Percentiles rank a stretch among this genome's conserved stretches.
Conservation (phyloP, 2,113 vertebrate species). For the Illadopsis cleaveri region DNA sequence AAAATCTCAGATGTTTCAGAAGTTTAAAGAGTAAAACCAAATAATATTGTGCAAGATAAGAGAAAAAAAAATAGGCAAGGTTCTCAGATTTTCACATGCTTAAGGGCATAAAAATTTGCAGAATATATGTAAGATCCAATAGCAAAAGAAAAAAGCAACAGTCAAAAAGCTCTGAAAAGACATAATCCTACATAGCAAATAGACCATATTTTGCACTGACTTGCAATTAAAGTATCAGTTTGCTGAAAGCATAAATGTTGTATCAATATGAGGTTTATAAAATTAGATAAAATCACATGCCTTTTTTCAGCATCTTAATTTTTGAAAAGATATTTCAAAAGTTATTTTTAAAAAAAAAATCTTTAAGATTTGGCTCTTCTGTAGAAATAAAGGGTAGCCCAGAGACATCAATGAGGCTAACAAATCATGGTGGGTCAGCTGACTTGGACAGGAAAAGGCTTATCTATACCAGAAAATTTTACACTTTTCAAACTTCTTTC, state of each 20-base stretch:
- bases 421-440: not conserved
- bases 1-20: not conserved
- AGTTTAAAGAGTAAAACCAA: not conserved
- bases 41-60: not conserved
- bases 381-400: not conserved
- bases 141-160: not conserved
- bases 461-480: not conserved
- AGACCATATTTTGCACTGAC: not conserved
- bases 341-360: rapidly evolving
- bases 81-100: not conserved
- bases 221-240: not conserved
- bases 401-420: not conserved
- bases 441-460: not conserved
- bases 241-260: not conserved
- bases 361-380: not conserved
- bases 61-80: not conserved
- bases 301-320: not conserved
- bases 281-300: not conserved
- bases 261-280: not conserved
- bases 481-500: not conserved
- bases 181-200: not conserved
- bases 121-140: not conserved
- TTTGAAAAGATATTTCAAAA: not conserved
- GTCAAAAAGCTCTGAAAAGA: not conserved
- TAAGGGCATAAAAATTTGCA: not conserved